Percentiles rank a stretch among this genome's conserved stretches.
phyloP scores from a whole-genome alignment of 2,113 vertebrate species.

The Cebidichthys violaceus region DNA sequence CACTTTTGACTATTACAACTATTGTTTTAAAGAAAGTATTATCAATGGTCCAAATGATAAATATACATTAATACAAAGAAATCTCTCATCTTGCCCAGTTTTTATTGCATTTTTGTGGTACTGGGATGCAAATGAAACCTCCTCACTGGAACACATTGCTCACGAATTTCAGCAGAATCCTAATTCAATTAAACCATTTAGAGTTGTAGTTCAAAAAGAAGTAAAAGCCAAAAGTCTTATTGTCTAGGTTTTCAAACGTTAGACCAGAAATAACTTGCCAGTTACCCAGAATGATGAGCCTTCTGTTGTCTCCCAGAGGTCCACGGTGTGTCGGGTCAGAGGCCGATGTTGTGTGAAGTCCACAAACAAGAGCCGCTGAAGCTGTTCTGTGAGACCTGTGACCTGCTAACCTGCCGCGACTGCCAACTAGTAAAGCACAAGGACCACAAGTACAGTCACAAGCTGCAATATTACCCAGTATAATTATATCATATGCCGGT shows the following conservation, averaged over 20 bases:
- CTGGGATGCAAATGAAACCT: not conserved
- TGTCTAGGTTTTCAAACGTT: not conserved
- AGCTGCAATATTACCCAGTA: not conserved
- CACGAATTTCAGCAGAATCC: not conserved
- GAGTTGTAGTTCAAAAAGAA: not conserved
- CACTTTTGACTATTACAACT: not conserved
- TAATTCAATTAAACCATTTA: not conserved
- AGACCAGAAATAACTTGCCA: not conserved
- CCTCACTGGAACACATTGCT: not conserved
- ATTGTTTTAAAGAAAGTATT: not conserved
- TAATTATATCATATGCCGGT: not conserved
- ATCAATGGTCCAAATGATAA: not conserved
- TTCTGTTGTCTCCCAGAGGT: slow-evolving; percentile 80
- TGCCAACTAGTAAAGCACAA: slow-evolving; percentile 95
- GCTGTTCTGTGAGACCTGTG: slow-evolving; percentile 96
- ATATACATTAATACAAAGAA: not conserved
- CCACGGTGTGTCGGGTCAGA: slow-evolving; percentile 87
- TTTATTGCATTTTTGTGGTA: not conserved
- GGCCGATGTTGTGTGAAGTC: slow-evolving; percentile 92
- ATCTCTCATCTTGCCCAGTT: not conserved
- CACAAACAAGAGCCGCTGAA: slow-evolving; percentile 96
- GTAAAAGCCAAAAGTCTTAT: not conserved
- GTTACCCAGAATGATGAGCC: not conserved
- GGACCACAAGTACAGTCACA: slow-evolving; percentile 90
- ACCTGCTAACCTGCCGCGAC: slow-evolving; percentile 93